Evolutionary conservation across 1,140 invertebrate species (phyloP).

Genomic region (Heliothis virescens): DNA sequence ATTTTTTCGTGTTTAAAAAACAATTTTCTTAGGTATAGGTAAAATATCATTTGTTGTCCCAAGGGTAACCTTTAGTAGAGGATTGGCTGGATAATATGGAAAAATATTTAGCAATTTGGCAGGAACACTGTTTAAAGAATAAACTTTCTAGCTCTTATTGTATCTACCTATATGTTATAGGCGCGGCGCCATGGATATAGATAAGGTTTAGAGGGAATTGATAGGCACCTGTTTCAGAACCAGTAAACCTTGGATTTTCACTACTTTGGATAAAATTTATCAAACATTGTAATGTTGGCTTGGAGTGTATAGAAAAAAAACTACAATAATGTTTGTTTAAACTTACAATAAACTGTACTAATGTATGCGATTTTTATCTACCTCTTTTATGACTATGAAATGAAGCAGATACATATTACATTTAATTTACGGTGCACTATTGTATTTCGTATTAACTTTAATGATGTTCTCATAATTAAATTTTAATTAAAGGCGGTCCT

Average conservation of each 20-base stretch:
- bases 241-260: neutral
- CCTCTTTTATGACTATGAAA: neutral
- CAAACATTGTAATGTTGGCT: too few species aligned
- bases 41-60: neutral
- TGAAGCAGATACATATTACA: neutral
- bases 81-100: constrained; percentile 3
- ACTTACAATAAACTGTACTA: neutral
- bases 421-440: neutral
- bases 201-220: neutral
- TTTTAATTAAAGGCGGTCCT: constrained; percentile 12
- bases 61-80: constrained; percentile 1
- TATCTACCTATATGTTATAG: neutral
- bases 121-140: constrained; percentile 1
- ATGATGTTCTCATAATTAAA: constrained; percentile 25
- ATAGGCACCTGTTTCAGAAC: neutral
- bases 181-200: neutral
- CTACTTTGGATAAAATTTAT: too few species aligned
- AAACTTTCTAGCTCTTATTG: neutral
- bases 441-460: neutral
- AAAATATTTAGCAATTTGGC: constrained; percentile 11
- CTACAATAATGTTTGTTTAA: too few species aligned
- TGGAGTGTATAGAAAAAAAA: too few species aligned
- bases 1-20: too few species aligned
- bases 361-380: neutral
- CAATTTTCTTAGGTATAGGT: too few species aligned